These are phyloP conservation scores for Dryococelus australis DNA, from an alignment of 2,888 invertebrate genomes.

Conservation along the genomic window DNA sequence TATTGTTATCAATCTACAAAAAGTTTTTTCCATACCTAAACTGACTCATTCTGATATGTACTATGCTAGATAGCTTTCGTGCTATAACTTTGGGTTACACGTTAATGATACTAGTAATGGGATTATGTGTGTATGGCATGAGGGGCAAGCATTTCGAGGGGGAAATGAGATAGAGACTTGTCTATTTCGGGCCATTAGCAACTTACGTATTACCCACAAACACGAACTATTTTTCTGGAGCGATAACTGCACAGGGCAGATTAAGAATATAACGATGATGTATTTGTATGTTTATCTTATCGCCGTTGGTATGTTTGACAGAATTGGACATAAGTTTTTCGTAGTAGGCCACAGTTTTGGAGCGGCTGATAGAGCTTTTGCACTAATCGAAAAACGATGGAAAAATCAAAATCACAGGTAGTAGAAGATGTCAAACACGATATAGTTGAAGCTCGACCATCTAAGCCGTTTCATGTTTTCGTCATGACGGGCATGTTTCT, in stretches of 20 bases:
- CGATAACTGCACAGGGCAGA: too few species aligned
- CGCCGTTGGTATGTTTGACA: not conserved
- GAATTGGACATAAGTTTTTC: not conserved
- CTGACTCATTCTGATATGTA: not conserved
- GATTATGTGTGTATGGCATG: not conserved
- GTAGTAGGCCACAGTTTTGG: not conserved
- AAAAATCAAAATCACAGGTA: too few species aligned
- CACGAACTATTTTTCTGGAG: not conserved
- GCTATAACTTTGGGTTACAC: not conserved
- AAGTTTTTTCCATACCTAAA: not conserved
- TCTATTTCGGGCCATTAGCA: not conserved
- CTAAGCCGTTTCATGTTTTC: too few species aligned
- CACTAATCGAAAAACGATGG: not conserved
- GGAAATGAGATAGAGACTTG: not conserved
- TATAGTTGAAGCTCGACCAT: too few species aligned
- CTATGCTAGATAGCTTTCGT: not conserved
- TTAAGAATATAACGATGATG: not conserved
- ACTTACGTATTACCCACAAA: not conserved
- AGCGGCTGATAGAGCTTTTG: not conserved
- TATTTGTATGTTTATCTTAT: not conserved
- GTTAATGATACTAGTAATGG: not conserved
- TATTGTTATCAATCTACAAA: too few species aligned
- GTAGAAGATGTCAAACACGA: too few species aligned
- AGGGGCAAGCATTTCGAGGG: not conserved
- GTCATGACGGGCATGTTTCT: too few species aligned